Evolutionary conservation across 2,797 vertebrate species (phyloP), one percentile per base, ranked within the genome.

Genomic region (Coranthus polyacanthus): DNA sequence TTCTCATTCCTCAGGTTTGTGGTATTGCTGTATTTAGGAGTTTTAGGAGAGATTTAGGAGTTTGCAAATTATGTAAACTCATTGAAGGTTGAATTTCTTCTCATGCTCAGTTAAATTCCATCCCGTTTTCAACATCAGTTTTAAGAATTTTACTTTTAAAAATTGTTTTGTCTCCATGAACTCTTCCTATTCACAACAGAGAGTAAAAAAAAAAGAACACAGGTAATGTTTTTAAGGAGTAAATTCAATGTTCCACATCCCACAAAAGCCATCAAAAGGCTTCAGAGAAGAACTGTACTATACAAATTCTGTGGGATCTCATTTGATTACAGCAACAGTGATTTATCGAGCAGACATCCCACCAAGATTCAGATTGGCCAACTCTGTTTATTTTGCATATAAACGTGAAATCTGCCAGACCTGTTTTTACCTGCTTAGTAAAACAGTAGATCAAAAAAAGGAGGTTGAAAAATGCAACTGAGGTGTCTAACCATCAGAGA

Each of bases 321-420:
- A 71, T 47, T 68, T 85, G 64, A 85, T 81, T 72, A 76, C 20
- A 42, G n/a, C 56, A 21, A 62, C 49, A 45, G 51, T 75, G 62
- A 91, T 83, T 85, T 73, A 85, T 74, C 49, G 59, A 76, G 37
- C 17, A 83, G 44, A 57, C 44, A 41, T 50, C 45, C 43, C 6
- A 0, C 45, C 0, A 7, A 71, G 64, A 84, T 74, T 21, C 43
- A 47, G 72, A 85, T 80, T 15, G 13, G 26, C 34, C 16, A 41
- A 68, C 55, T 68, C 65, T 42, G 53, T 82, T 87, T 83, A 78
- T 55, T 82, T 77, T 74, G 49, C 3, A 21, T 44, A 57, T 22
- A 70, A 80, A 75, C 38, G 67, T 60, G 34, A 65, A 62, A 62
- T 78, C 56, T 46, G 49, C 72, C 39, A 68, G 34, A 75, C 70